phyloP scores from a whole-genome alignment of 1,140 invertebrate genomes.

The Cardiocondyla obscurior region DNA sequence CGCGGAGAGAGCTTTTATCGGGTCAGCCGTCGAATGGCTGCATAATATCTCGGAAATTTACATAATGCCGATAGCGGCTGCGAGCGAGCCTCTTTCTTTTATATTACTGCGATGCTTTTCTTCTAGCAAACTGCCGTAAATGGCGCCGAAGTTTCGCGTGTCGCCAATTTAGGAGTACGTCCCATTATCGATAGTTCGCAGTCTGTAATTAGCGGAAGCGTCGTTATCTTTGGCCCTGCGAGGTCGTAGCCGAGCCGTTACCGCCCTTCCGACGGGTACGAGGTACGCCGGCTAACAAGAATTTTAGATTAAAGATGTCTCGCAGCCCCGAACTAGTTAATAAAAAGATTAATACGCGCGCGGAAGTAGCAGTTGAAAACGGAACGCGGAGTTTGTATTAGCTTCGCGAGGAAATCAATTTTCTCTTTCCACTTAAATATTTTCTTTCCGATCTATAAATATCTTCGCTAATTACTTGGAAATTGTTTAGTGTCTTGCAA shows the following conservation, averaged over 20 bases:
- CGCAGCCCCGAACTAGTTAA: conserved; percentile 20
- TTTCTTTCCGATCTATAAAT: conserved; percentile 32
- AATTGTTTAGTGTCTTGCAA: conserved; percentile 35
- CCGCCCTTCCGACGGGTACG: conserved; percentile 8
- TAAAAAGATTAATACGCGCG: conserved; percentile 37
- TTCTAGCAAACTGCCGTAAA: conserved; percentile 42
- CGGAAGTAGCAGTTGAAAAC: neutral
- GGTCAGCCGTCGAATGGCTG: conserved; percentile 45
- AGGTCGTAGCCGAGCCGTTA: neutral
- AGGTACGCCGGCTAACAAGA: conserved; percentile 25
- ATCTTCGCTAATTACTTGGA: conserved; percentile 49
- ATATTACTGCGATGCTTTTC: conserved; percentile 28
- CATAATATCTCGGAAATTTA: conserved; percentile 53
- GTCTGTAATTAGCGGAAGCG: conserved; percentile 56
- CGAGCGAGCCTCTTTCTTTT: conserved; percentile 36
- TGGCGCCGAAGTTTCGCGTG: conserved; percentile 57
- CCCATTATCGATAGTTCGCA: conserved; percentile 59
- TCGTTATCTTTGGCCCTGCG: conserved; percentile 33
- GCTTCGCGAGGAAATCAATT: conserved; percentile 25
- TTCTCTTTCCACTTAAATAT: conserved; percentile 24
- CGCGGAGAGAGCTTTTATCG: conserved; percentile 29
- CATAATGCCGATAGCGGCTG: conserved; percentile 54
- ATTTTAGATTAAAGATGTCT: conserved; percentile 41
- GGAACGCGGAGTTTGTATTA: conserved; percentile 10
- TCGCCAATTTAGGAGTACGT: conserved; percentile 52